These are phyloP conservation scores for Gymnobelideus leadbeateri DNA, from an alignment of 2,113 vertebrate species.

Conservation along the genomic window DNA sequence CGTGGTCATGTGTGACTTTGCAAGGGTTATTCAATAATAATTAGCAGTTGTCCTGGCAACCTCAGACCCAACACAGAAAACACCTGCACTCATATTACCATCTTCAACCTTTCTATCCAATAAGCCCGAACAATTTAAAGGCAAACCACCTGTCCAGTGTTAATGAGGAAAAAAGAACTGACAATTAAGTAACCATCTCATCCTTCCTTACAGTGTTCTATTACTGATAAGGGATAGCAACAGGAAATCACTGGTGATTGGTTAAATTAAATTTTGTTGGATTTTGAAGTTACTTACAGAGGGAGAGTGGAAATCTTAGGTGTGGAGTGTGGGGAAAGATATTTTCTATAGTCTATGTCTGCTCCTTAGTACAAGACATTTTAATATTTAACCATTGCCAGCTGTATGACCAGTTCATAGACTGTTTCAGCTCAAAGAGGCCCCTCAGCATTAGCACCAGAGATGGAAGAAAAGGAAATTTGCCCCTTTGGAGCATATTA, in stretches of 20 bases:
- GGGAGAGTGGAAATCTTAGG: conserved; percentile 18
- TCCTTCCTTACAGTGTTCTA: conserved; percentile 24
- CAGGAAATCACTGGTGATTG: conserved; percentile 24
- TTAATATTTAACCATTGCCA: conserved; percentile 11
- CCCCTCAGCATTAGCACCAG: not conserved
- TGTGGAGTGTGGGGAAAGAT: conserved; percentile 43
- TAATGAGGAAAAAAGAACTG: conserved; percentile 27
- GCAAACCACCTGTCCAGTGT: conserved; percentile 43
- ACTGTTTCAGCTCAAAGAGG: not conserved
- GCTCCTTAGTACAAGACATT: not conserved
- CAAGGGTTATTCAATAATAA: conserved; percentile 68
- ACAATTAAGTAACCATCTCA: conserved; percentile 32
- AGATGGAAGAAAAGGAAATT: not conserved
- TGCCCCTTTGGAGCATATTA: not conserved
- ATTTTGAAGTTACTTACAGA: conserved; percentile 14
- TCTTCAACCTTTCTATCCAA: conserved; percentile 32
- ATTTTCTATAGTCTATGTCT: conserved; percentile 15
- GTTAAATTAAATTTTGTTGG: conserved; percentile 30
- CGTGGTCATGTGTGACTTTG: conserved; percentile 26
- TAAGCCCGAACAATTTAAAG: conserved; percentile 10
- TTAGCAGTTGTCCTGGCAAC: conserved; percentile 72
- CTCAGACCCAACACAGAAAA: conserved; percentile 50
- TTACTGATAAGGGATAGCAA: not conserved
- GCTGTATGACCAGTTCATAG: not conserved
- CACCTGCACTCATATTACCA: conserved; percentile 51